Conservation (phyloP, 1,140 invertebrate species). For the Danaus melanippus region DNA sequence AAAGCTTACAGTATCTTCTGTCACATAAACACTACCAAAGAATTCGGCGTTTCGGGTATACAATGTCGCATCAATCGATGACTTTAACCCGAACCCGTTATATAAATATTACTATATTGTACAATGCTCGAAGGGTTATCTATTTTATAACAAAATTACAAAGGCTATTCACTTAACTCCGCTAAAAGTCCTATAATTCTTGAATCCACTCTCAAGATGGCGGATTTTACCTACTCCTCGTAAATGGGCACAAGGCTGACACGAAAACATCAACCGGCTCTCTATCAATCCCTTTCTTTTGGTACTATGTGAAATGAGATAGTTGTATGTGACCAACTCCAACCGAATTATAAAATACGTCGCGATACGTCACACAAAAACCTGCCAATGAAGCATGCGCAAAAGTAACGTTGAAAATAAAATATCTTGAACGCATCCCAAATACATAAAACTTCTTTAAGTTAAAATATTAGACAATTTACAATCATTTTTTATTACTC, state of each 20-base stretch:
- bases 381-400: constrained; percentile 65
- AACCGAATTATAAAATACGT: constrained; percentile 51
- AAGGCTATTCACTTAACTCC: constrained; percentile 64
- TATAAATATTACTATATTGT: constrained; percentile 37
- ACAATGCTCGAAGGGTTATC: constrained; percentile 40
- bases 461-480: no score
- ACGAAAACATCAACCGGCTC: constrained; percentile 71
- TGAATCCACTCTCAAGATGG: constrained; percentile 73
- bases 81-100: constrained; percentile 42
- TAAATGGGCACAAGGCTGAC: constrained; percentile 72
- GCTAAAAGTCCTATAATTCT: constrained; percentile 69
- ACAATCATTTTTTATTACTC: no score
- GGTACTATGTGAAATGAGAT: constrained; percentile 53
- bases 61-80: constrained; percentile 43
- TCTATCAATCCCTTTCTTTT: constrained; percentile 65
- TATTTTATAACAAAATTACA: constrained; percentile 68
- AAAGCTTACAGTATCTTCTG: constrained; percentile 71
- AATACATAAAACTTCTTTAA: no score
- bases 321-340: constrained; percentile 56
- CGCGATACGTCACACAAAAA: constrained; percentile 63
- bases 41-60: constrained; percentile 60
- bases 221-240: constrained; percentile 71
- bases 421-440: constrained; percentile 19
- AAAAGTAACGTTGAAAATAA: constrained; percentile 35
- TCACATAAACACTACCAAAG: constrained; percentile 71